Percentiles rank a stretch among this genome's conserved stretches.
phyloP scores from a whole-genome alignment of 2,113 vertebrate genomes.

The Gallinago media region DNA sequence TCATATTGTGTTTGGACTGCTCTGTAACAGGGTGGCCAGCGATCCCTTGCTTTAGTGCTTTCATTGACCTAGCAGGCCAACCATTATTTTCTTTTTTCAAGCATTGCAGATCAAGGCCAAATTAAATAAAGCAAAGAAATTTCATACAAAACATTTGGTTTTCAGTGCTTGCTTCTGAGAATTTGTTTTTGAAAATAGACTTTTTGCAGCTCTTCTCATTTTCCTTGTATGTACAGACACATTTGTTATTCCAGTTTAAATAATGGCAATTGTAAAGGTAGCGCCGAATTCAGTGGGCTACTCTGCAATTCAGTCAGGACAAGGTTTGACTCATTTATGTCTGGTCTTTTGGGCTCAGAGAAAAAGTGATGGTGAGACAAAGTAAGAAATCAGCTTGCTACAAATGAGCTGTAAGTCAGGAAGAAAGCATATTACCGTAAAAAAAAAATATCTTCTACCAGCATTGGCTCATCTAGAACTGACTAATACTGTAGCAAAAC shows the following conservation, averaged over 20 bases:
- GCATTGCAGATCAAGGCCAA: neutral
- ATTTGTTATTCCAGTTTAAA: neutral
- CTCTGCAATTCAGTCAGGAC: slow-evolving; percentile 46
- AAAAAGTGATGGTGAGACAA: slow-evolving; percentile 68
- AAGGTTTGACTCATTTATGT: slow-evolving; percentile 56
- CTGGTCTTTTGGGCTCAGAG: slow-evolving; percentile 46
- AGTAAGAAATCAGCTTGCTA: slow-evolving; percentile 26
- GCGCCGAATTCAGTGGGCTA: neutral
- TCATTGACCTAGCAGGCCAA: neutral
- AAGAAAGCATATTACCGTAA: slow-evolving; percentile 60
- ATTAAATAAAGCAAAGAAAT: neutral
- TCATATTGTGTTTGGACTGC: neutral
- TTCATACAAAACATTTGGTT: neutral
- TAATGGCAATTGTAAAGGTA: neutral
- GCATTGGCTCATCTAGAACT: slow-evolving; percentile 54
- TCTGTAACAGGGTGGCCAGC: neutral
- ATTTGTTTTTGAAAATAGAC: neutral
- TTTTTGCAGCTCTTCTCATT: neutral
- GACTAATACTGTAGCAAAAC: slow-evolving; percentile 59
- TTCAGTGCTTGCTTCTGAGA: neutral
- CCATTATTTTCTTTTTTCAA: neutral
- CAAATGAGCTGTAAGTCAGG: slow-evolving; percentile 65
- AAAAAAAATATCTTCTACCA: slow-evolving; percentile 20
- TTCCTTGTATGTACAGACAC: neutral
- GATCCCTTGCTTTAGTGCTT: neutral